Base-by-base conservation (phyloP, 1,140 invertebrate species). In the Ptiloglossa arizonensis region DNA sequence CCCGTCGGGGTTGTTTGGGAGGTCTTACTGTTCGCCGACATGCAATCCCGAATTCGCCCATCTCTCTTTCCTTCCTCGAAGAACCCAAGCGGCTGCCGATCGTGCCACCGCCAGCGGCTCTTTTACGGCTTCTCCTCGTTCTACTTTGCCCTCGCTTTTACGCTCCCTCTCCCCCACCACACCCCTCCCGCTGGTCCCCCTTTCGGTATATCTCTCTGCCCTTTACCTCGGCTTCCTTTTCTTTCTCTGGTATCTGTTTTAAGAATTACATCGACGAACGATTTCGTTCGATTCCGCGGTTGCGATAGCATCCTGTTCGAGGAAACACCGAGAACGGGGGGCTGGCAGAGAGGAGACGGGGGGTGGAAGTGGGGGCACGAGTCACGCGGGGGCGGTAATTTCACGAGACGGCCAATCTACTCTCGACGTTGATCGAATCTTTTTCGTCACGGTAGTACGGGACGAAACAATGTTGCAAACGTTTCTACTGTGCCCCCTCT, bases 21-120 rank as follows among this genome's bases (percentile, higher is more conserved):
- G 72, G 81, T 89, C 88, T 91, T 91, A 92, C 88, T 90, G 90
- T 90, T 88, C 81, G 60, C 82, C 87, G 86, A 91, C 91, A 92
- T 91, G 91, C 91, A 81, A 92, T 92, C 78, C 82, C 48, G 48
- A 86, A 79, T 79, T 81, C 74, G 71, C 52, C 17, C 48, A 56
- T 41, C 32, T 69, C 38, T 67, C 76, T 79, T n/a, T 52, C 35
- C 54, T 35, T 59, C 66, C 24, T 38, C 24, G 24, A 41, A 35
- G 57, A 24, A 52, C 29, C 11, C 13, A 27, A 5, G 32, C 17
- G 32, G 41, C 24, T 35, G 67, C n/a, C 67, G 54, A 69, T 76
- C 74, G 66, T 76, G 56, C 71, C 52, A 19, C 54, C 15, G 74
- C 71, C 71, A 75, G 60, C 62, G 56, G 60, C 77, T 44, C 71